Base-by-base conservation (phyloP, 2,888 invertebrate species). In the Smittia aterrima region DNA sequence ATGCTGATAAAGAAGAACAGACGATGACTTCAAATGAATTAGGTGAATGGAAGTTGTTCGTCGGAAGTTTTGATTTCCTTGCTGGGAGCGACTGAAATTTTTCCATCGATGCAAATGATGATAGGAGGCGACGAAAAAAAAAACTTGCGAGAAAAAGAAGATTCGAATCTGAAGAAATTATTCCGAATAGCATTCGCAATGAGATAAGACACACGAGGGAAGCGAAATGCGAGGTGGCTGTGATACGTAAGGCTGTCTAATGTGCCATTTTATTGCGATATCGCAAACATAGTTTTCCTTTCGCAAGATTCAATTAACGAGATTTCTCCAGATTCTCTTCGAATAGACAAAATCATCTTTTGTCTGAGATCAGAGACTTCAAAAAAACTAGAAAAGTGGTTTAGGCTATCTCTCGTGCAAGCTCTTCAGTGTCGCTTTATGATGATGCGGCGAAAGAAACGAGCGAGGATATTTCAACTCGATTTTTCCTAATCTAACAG, bases 261-360 rank as follows among this genome's bases (percentile, higher is more conserved):
- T 58, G 20, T 58, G 22, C 7, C 22, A 58, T 22, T 58, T 20
- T 20, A 18, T 20, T 20, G 58, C 22, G 18, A 58, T 20, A 18
- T 18, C 18, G 18, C 18, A 58, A 18, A 58, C 58, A 18, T 58
- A 18, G 20, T 7, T 18, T 18, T 22, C 20, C 2, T 58, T 58
- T n/a, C 9, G 58, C 27, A 3, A 66, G 64, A 66, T 66, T 66
- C 64, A 66, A 66, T 66, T 66, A 66, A n/a, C 64, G 13, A 27
- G 64, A 66, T 66, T 66, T 66, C 58, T n/a, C 18, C 32, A 24
- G n/a, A 16, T 18, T 13, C 11, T n/a, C 11, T 3, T 47, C 53
- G 53, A 47, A 32, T 32, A 32, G 32, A 6, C 32, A 9, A 32
- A 32, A 32, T 32, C 32, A 32, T 32, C 32, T 32, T 32, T 32